Conservation (phyloP, 2,797 vertebrate genomes). For the Notoglanidium macrostoma region DNA sequence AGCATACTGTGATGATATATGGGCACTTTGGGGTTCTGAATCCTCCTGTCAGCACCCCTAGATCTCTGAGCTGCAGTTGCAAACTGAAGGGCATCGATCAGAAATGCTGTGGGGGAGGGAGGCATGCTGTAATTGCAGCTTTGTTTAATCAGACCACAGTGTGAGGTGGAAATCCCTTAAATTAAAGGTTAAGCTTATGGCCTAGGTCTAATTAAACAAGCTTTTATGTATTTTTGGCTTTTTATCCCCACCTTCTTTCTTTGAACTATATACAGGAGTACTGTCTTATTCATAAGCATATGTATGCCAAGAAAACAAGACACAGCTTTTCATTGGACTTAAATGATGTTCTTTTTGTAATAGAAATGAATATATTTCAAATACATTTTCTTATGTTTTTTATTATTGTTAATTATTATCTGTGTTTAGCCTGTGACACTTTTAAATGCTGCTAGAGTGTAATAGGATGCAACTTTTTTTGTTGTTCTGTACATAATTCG, state of each 20-base stretch:
- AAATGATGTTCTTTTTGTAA: not conserved
- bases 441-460: not conserved
- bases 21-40: not conserved
- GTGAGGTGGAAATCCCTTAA: slow-evolving; percentile 51
- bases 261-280: slow-evolving; percentile 23
- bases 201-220: slow-evolving; percentile 53
- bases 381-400: not conserved
- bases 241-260: slow-evolving; percentile 33
- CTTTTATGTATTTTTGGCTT: slow-evolving; percentile 48
- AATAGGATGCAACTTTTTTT: not conserved
- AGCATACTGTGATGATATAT: not conserved
- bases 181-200: slow-evolving; percentile 49
- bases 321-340: not conserved
- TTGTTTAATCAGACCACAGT: slow-evolving; percentile 54
- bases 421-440: not conserved
- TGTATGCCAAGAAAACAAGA: not conserved
- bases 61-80: not conserved
- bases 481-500: slow-evolving; percentile 35
- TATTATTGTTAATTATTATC: slow-evolving; percentile 9
- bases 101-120: slow-evolving; percentile 35
- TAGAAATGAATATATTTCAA: not conserved
- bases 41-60: not conserved
- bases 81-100: slow-evolving; percentile 52
- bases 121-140: slow-evolving; percentile 48
- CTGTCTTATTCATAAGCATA: slow-evolving; percentile 42